phyloP scores from a whole-genome alignment of 2,888 invertebrate genomes.

The Drosophila robusta region DNA sequence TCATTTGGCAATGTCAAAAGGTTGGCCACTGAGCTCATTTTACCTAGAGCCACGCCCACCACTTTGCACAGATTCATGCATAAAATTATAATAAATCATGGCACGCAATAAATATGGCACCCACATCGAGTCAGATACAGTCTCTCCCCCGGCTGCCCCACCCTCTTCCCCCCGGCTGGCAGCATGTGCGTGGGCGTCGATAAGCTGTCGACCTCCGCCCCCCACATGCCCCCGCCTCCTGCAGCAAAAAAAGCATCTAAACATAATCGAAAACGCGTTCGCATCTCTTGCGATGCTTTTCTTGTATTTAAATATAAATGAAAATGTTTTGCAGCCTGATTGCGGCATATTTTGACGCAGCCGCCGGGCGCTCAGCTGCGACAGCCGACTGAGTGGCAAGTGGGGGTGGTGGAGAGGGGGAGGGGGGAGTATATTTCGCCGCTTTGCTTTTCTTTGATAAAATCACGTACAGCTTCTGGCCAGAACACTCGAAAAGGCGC shows the following conservation, averaged over 20 bases:
- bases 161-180: not conserved
- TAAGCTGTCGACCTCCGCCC: constrained; percentile 61
- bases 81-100: constrained; percentile 79
- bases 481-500: constrained; percentile 62
- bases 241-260: constrained; percentile 64
- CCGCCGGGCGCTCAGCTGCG: constrained; percentile 60
- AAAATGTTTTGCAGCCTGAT: constrained; percentile 80
- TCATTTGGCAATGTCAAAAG: constrained; percentile 57
- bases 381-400: constrained; percentile 22
- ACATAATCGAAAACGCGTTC: constrained; percentile 78
- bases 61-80: constrained; percentile 72
- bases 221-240: not conserved
- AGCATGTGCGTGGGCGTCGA: constrained; percentile 71
- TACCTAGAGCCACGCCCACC: constrained; percentile 54
- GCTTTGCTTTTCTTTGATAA: constrained; percentile 72
- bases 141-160: not conserved
- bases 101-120: constrained; percentile 73
- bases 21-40: constrained; percentile 56
- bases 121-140: constrained; percentile 45
- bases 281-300: constrained; percentile 43
- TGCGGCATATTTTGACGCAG: constrained; percentile 80
- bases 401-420: not conserved
- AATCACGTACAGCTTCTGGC: constrained; percentile 77
- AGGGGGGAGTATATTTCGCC: constrained; percentile 27
- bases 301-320: constrained; percentile 77